Base-by-base conservation (phyloP, 2,797 vertebrate genomes). In the Brotula barbata region DNA sequence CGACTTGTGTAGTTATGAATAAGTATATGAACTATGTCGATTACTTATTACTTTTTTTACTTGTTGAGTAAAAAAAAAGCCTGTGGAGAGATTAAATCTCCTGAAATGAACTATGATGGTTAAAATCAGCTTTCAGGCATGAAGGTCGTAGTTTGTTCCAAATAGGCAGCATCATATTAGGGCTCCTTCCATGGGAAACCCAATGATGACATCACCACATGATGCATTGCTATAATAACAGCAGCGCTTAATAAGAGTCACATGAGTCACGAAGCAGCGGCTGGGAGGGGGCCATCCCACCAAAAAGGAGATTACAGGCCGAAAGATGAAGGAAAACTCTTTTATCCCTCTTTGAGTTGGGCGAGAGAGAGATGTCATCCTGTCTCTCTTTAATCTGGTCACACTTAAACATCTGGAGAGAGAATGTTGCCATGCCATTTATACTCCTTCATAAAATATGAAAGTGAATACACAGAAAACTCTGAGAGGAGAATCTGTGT, bases 201-300 rank as follows among this genome's bases (percentile, higher is more conserved):
- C 68, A 15, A 61, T 58, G 55, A 74, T 73, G 79, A 79, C 75
- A 75, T 81, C 67, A 73, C 15, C 25, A 0, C 48, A 75, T 68
- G 75, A 78, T 53, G 64, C 68, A 61, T 20, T 2, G 55, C 68
- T 53, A 55, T 54, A 81, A 56, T 64, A 69, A 68, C n/a, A 51
- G 36, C 2, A 12, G 42, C 0, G 43, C 68, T 59, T 75, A 78
- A 56, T 48, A 42, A 19, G 60, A 78, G 68, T 84, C 75, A 77
- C 68, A 76, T 79, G 76, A 71, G 68, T 78, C 77, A 71, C 15
- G 52, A 42, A 57, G 4, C 54, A 49, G 63, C 61, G 45, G 73
- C 70, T 58, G 59, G 34, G 60, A 53, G 51, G 56, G 52, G 64
- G 48, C 2, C 20, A 74, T 42, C 52, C 61, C 64, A 37, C 44